Percentiles rank a stretch among this genome's conserved stretches.
Conservation (phyloP, 64 coral and sea anemone species). For the Porites lutea region DNA sequence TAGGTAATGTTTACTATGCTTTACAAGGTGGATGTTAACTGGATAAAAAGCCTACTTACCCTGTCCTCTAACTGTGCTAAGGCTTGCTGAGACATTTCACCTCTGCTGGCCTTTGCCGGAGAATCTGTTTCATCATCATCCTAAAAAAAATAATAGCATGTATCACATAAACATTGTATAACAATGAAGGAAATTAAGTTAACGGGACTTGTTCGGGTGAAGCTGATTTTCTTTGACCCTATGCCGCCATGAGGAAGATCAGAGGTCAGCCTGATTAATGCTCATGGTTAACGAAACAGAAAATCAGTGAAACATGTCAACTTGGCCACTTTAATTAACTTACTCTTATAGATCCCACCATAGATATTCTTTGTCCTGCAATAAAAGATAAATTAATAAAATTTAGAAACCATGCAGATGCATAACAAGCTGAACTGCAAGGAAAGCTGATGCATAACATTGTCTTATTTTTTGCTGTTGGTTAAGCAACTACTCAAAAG, state of each 20-base stretch:
- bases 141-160: constrained; percentile 40
- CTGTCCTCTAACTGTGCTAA: constrained; percentile 71
- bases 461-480: too few relatives aligned
- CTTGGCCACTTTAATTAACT: background rate
- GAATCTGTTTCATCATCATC: constrained; percentile 94
- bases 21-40: background rate
- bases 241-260: too few relatives aligned
- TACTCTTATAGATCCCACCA: constrained; percentile 71
- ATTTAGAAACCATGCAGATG: too few relatives aligned
- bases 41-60: constrained; percentile 29
- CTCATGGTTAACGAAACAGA: background rate
- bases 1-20: too few relatives aligned
- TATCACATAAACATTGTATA: background rate
- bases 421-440: too few relatives aligned
- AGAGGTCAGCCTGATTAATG: too few relatives aligned
- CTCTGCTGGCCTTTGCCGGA: constrained; percentile 41
- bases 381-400: background rate
- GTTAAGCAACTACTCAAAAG: too few relatives aligned
- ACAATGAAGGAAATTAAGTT: too few relatives aligned
- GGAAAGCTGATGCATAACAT: too few relatives aligned
- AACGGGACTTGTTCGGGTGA: too few relatives aligned
- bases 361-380: constrained; percentile 50
- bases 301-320: background rate
- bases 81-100: constrained; percentile 77
- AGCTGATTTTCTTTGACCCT: too few relatives aligned